Conservation (phyloP, 1,140 invertebrate genomes). For the Hormaphis cornu region DNA sequence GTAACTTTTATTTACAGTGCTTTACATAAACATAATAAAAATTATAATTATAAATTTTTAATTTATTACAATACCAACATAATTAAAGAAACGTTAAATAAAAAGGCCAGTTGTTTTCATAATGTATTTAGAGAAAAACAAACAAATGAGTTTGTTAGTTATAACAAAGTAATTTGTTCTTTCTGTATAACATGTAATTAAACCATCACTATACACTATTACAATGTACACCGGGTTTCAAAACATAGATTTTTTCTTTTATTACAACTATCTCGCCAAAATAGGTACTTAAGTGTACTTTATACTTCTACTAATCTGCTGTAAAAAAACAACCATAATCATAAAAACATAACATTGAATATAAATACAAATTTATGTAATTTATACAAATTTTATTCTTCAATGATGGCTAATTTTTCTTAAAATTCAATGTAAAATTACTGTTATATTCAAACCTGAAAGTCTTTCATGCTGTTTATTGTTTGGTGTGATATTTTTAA, state of each 20-base stretch:
- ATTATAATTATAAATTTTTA: background rate
- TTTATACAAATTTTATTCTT: too few species aligned
- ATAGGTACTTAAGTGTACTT: too few species aligned
- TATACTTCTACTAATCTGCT: too few species aligned
- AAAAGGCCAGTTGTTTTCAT: background rate
- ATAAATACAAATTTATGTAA: too few species aligned
- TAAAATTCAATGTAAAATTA: too few species aligned
- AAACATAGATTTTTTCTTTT: background rate
- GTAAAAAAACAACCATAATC: too few species aligned
- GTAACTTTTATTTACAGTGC: too few species aligned
- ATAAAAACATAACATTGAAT: too few species aligned
- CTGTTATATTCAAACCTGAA: slow-evolving; percentile 49
- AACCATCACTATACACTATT: background rate
- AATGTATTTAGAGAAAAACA: background rate
- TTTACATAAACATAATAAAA: too few species aligned
- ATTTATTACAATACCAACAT: background rate
- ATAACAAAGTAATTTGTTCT: background rate
- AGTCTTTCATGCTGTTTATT: slow-evolving; percentile 59
- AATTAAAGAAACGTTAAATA: background rate
- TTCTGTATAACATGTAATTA: background rate
- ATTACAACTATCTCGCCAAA: too few species aligned
- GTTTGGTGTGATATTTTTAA: slow-evolving; percentile 52
- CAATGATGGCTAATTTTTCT: too few species aligned
- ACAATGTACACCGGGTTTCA: too few species aligned
- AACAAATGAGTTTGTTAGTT: background rate